These are phyloP conservation scores for Andinoacara biseriatus DNA, from an alignment of 2,113 vertebrate genomes.

Conservation along the genomic window DNA sequence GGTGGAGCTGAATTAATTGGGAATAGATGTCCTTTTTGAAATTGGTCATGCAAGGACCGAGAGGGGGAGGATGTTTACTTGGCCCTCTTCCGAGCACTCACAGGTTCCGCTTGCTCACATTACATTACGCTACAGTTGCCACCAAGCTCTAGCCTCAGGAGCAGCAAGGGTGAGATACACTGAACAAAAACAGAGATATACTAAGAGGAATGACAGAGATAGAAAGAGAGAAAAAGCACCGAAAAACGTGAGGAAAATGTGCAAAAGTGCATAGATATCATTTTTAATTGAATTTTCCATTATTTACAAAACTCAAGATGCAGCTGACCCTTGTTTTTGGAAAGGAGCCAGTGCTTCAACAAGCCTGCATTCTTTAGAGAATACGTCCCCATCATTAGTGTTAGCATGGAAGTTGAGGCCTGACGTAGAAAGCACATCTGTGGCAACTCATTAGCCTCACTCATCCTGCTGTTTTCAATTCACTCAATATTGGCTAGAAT, in stretches of 20 bases:
- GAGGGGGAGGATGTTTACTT: constrained; percentile 69
- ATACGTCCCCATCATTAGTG: constrained; percentile 50
- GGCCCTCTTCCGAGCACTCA: constrained; percentile 61
- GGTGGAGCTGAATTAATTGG: constrained; percentile 56
- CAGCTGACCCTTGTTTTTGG: constrained; percentile 31
- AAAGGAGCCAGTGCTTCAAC: constrained; percentile 6
- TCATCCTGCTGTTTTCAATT: constrained; percentile 49
- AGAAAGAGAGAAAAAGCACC: constrained; percentile 16
- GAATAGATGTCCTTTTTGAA: constrained; percentile 64
- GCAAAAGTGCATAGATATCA: not conserved
- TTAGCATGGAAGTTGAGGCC: constrained; percentile 30
- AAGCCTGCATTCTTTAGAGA: constrained; percentile 2
- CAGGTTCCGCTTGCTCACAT: constrained; percentile 75
- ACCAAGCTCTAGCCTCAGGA: constrained; percentile 67
- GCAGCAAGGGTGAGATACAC: constrained; percentile 50
- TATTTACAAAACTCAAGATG: constrained; percentile 23
- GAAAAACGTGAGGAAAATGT: not conserved
- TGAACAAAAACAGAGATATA: constrained; percentile 45
- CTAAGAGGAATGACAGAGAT: constrained; percentile 18
- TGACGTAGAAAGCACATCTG: constrained; percentile 56
- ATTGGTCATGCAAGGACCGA: constrained; percentile 58
- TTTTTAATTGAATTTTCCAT: constrained; percentile 25
- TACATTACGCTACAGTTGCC: constrained; percentile 76
- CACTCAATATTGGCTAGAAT: constrained; percentile 14
- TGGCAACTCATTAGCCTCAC: constrained; percentile 52